A percentile compares a stretch with the other conserved stretches of the same genome.
phyloP scores from a whole-genome alignment of 2,113 vertebrate genomes.

The Pholis gunnellus region DNA sequence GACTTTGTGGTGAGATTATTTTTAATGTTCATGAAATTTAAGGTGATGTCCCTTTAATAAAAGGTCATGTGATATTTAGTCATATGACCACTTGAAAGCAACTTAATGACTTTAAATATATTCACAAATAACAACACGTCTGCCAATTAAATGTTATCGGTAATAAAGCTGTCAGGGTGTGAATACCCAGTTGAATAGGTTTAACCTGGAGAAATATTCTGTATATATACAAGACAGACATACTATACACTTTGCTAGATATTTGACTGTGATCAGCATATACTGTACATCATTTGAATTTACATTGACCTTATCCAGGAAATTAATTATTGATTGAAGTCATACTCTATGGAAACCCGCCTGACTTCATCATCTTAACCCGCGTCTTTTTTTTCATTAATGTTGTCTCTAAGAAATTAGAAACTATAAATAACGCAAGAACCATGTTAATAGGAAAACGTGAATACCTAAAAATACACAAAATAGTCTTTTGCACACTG shows the following conservation, averaged over 20 bases:
- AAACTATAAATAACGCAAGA: not conserved
- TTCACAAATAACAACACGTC: not conserved
- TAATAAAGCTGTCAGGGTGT: not conserved
- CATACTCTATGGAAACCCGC: not conserved
- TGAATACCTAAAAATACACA: not conserved
- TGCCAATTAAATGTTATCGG: not conserved
- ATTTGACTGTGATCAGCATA: not conserved
- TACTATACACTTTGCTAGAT: not conserved
- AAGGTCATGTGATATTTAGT: not conserved
- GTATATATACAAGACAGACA: not conserved
- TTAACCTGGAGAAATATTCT: not conserved
- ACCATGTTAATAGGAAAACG: not conserved
- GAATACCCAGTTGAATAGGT: not conserved
- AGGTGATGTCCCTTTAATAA: not conserved
- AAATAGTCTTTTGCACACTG: not conserved
- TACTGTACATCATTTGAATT: slow-evolving; percentile 59
- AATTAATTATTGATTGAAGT: slow-evolving; percentile 60
- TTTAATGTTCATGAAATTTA: not conserved
- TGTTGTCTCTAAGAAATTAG: not conserved
- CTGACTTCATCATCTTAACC: slow-evolving; percentile 40
- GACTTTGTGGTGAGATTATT: not conserved
- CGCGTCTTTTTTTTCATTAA: not conserved
- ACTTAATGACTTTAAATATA: no score
- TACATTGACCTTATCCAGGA: slow-evolving; percentile 30
- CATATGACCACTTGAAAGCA: not conserved